Base-by-base conservation (phyloP, 2,113 vertebrate species). In the Dromiciops gliroides region DNA sequence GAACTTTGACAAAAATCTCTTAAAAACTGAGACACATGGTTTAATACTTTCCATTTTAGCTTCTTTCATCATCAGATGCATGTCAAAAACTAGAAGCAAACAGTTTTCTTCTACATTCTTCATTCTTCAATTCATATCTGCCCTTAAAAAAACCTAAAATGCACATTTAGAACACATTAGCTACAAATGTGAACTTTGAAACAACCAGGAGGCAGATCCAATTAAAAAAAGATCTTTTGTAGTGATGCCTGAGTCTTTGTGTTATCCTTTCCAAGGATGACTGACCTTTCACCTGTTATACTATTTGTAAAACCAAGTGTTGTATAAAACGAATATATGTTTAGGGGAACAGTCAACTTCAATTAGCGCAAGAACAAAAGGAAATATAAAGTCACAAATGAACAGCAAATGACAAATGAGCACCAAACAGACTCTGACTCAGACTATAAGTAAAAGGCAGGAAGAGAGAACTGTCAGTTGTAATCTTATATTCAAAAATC, bases 291-390 rank as follows among this genome's bases (percentile, higher is more conserved):
- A 89, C 10, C 3, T 96, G 8, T 47, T 51, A 60, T 91, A 94
- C 93, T 47, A 93, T 28, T 91, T 96, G 90, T 0, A 94, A 23
- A n/a, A 24, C 0, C 19, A 95, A 60, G 89, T 11, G 8, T 94
- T 24, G n/a, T 25, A 53, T 48, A 22, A 91, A 91, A 95, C 26
- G 56, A 0, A 7, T 88, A 26, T 51, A 90, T 25, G 11, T 31
- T 50, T 92, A 90, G 23, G 51, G 89, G 26, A 9, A 93, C 12
- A 23, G 10, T 90, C 47, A 93, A 75, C 50, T 94, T 96, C 44
- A 90, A 47, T 89, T 93, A 11, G 1, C 92, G 4, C 47, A 75
- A 92, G 22, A 95, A 96, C 89, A 94, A 95, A 94, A 95, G 92
- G 60, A 91, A 92, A 94, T 60, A 92, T 91, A 60, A 94, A 56